Conservation (phyloP, 2,797 vertebrate genomes). For the Pyrocephalus nanus region DNA sequence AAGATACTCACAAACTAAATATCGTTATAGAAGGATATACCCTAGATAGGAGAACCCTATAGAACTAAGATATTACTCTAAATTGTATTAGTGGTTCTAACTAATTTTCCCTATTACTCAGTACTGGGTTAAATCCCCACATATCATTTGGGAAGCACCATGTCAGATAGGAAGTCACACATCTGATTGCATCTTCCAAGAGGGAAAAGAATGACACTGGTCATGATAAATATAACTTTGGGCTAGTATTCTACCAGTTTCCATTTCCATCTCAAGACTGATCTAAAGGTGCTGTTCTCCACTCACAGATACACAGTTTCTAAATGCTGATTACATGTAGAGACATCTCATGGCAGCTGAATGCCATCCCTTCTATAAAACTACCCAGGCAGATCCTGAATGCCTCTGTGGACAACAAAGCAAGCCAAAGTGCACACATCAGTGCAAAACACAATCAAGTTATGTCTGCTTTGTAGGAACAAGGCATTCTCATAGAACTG, state of each 20-base stretch:
- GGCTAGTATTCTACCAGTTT: background rate
- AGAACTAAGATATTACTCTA: background rate
- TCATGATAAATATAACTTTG: background rate
- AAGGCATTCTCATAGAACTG: background rate
- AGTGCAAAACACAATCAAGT: background rate
- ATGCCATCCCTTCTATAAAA: background rate
- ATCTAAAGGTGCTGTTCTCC: background rate
- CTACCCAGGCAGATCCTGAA: background rate
- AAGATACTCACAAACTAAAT: background rate
- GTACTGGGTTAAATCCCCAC: background rate
- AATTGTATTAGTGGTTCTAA: background rate
- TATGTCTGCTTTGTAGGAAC: background rate
- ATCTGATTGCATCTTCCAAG: background rate
- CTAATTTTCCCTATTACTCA: background rate
- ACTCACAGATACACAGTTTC: background rate
- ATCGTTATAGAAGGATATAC: background rate
- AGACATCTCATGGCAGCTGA: background rate
- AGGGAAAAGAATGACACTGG: background rate
- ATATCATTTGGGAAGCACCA: background rate
- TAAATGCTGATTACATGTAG: background rate
- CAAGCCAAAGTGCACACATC: background rate
- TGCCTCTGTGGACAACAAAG: background rate
- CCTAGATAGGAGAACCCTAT: background rate
- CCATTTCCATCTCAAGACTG: background rate
- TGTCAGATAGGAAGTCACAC: background rate